Evolutionary conservation across 2,888 invertebrate genomes (phyloP).

Genomic region (Cantharis flavilabris): DNA sequence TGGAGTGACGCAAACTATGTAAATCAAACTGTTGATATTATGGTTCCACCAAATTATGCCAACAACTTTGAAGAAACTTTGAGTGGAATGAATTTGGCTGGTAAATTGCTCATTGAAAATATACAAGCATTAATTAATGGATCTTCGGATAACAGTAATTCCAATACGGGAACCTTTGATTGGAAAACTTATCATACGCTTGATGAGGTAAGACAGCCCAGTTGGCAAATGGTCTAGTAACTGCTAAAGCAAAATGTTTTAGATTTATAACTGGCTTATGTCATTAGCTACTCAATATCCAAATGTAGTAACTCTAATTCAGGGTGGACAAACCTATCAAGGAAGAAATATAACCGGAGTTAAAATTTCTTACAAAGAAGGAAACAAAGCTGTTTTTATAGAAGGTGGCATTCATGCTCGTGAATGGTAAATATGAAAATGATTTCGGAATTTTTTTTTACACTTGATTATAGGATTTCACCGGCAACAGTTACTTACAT

Average conservation of each 20-base stretch:
- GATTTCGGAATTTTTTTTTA: neutral
- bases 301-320: neutral
- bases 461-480: constrained; percentile 44
- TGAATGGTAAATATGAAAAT: constrained; percentile 45
- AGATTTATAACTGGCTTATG: neutral
- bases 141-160: too few species aligned
- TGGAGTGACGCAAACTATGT: neutral
- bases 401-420: constrained; percentile 51
- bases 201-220: neutral
- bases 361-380: constrained; percentile 52
- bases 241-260: neutral
- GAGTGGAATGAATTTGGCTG: neutral
- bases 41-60: neutral
- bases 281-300: neutral
- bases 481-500: constrained; percentile 56
- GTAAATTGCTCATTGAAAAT: neutral
- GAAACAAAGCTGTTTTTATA: constrained; percentile 65
- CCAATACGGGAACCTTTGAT: neutral
- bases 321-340: constrained; percentile 64
- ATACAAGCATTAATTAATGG: neutral
- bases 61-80: neutral
- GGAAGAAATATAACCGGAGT: constrained; percentile 61
- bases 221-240: neutral
- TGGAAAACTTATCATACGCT: neutral
- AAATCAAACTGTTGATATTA: neutral